These are phyloP conservation scores for Carabus problematicus DNA, from an alignment of 2,888 invertebrate genomes.

Conservation along the genomic window DNA sequence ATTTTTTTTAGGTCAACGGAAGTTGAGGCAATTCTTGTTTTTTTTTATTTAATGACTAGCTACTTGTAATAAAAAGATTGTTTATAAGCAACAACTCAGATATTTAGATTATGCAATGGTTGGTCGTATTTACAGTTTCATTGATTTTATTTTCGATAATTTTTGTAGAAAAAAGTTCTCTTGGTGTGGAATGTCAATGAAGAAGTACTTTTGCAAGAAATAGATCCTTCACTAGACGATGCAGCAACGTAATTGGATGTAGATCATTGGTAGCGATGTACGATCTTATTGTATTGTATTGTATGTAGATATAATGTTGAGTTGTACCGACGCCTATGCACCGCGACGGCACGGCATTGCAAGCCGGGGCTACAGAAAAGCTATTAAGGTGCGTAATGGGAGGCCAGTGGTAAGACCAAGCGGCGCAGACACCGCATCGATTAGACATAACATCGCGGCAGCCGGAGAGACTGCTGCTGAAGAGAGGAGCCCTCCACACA, in stretches of 20 bases:
- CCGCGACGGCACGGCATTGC: slow-evolving; percentile 28
- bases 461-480: slow-evolving; percentile 44
- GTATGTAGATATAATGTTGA: slow-evolving; percentile 1
- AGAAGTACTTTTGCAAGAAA: too few relatives aligned
- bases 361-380: slow-evolving; percentile 58
- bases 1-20: background rate
- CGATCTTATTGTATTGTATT: too few relatives aligned
- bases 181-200: too few relatives aligned
- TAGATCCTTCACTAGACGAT: too few relatives aligned
- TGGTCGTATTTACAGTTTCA: too few relatives aligned
- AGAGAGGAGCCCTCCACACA: slow-evolving; percentile 48
- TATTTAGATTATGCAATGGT: too few relatives aligned
- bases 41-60: background rate
- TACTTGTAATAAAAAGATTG: too few relatives aligned
- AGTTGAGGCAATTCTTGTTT: background rate
- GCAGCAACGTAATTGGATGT: too few relatives aligned
- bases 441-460: slow-evolving; percentile 67
- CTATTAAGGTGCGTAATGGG: slow-evolving; percentile 82
- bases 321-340: slow-evolving; percentile 51
- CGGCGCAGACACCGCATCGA: slow-evolving; percentile 74
- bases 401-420: slow-evolving; percentile 70
- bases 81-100: too few relatives aligned
- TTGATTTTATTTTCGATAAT: too few relatives aligned
- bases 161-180: too few relatives aligned
- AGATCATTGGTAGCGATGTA: too few relatives aligned